These are phyloP conservation scores for Notoglanidium macrostoma DNA, from an alignment of 2,797 vertebrate genomes.

Conservation along the genomic window DNA sequence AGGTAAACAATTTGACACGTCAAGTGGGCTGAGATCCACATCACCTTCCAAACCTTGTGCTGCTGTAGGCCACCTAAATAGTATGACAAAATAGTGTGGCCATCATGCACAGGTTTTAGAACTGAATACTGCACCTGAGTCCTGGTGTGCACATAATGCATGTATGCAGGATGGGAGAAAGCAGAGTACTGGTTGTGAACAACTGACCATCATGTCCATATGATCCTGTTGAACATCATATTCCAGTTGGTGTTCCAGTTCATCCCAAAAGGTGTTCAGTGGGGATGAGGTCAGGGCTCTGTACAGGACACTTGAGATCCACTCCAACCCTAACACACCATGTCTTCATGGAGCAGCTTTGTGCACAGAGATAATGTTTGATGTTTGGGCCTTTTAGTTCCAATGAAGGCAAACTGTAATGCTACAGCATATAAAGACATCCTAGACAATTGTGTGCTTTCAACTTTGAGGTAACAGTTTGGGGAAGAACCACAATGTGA, in stretches of 20 bases:
- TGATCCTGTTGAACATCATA: not conserved
- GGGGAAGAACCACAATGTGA: not conserved
- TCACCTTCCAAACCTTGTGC: not conserved
- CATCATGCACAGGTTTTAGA: not conserved
- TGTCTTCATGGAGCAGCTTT: too few species aligned
- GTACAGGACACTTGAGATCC: not conserved
- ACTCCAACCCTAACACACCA: not conserved
- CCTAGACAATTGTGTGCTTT: not conserved
- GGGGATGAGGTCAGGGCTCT: not conserved
- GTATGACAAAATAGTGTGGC: not conserved
- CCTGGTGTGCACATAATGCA: not conserved
- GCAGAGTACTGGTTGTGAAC: not conserved
- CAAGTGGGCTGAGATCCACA: not conserved
- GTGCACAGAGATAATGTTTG: not conserved
- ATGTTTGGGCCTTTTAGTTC: not conserved
- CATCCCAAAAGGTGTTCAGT: not conserved
- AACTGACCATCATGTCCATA: not conserved
- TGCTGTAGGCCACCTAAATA: not conserved
- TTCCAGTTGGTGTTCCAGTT: not conserved
- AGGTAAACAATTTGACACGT: conserved; percentile 75
- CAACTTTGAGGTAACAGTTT: not conserved
- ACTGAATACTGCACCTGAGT: not conserved
- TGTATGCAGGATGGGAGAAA: not conserved
- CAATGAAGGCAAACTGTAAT: not conserved
- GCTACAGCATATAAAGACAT: not conserved